Conservation (phyloP, 2,888 invertebrate species). For the Drosophila acutilabella region DNA sequence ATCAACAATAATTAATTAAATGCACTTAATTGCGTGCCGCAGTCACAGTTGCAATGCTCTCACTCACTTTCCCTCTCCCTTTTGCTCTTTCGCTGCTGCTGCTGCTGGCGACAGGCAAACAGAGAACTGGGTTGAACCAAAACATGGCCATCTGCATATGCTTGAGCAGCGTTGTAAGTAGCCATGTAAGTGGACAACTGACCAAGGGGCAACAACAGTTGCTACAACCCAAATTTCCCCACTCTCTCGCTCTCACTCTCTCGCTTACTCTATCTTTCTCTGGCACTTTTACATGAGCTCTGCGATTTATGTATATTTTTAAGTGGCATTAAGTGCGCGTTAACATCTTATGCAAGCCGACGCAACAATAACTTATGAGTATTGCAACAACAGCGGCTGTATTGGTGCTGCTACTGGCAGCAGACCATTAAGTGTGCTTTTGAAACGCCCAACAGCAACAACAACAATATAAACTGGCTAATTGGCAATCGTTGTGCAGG, state of each 20-base stretch:
- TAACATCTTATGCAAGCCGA: conserved; percentile 76
- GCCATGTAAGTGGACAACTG: conserved; percentile 76
- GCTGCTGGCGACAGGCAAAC: conserved; percentile 52
- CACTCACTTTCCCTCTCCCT: neutral
- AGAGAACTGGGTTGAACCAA: neutral
- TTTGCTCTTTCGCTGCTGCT: conserved; percentile 43
- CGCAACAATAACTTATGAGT: conserved; percentile 55
- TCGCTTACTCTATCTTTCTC: neutral
- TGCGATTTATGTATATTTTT: conserved; percentile 79
- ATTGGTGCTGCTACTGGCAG: conserved; percentile 1
- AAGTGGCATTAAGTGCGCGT: conserved; percentile 81
- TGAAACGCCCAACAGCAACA: conserved; percentile 29
- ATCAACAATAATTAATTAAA: conserved; percentile 82
- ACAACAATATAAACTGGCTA: conserved; percentile 58
- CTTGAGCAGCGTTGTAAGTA: conserved; percentile 76
- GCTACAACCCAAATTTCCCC: conserved; percentile 23
- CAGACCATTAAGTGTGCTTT: conserved; percentile 55
- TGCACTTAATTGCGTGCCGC: conserved; percentile 78
- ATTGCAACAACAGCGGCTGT: conserved; percentile 27
- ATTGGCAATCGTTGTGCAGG: conserved; percentile 56
- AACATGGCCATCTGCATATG: conserved; percentile 74
- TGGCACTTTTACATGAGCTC: conserved; percentile 18
- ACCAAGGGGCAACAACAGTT: conserved; percentile 52
- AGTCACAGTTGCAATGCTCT: conserved; percentile 50
- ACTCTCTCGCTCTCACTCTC: neutral